These are phyloP conservation scores for Pristionchus exspectatus DNA, from an alignment of 2,888 invertebrate species.

Conservation along the genomic window DNA sequence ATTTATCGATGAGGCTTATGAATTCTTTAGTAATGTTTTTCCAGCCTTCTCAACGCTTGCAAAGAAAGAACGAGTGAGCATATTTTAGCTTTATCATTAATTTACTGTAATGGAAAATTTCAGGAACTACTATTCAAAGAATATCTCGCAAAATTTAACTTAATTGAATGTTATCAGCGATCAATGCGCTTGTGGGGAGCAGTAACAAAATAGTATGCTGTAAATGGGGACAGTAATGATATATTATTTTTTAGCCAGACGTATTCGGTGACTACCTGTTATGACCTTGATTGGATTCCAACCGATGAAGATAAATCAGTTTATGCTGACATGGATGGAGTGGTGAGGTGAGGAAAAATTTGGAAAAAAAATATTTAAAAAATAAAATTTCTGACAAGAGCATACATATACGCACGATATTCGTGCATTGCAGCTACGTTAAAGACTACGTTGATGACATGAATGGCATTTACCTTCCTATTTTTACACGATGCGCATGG, in stretches of 20 bases:
- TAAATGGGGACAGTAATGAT: too few relatives aligned
- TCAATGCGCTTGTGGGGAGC: neutral
- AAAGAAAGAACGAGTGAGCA: neutral
- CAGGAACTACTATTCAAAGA: constrained; percentile 28
- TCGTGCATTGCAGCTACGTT: neutral
- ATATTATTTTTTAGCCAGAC: neutral
- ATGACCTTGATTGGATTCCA: neutral
- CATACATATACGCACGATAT: too few relatives aligned
- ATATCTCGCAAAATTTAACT: neutral
- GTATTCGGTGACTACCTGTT: neutral
- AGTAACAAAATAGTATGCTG: too few relatives aligned
- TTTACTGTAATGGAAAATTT: too few relatives aligned
- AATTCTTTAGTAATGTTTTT: neutral
- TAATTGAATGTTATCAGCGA: neutral
- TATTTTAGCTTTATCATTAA: neutral
- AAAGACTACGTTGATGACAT: neutral
- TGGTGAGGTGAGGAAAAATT: neutral
- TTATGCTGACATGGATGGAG: too few relatives aligned
- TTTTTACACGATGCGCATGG: neutral
- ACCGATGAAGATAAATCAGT: neutral
- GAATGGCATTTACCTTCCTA: neutral
- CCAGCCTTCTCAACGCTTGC: neutral
- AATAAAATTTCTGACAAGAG: too few relatives aligned
- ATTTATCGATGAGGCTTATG: neutral
- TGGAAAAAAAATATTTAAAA: too few relatives aligned